These are phyloP conservation scores for Nasonia vitripennis DNA, from an alignment of 1,140 invertebrate species.

Conservation along the genomic window DNA sequence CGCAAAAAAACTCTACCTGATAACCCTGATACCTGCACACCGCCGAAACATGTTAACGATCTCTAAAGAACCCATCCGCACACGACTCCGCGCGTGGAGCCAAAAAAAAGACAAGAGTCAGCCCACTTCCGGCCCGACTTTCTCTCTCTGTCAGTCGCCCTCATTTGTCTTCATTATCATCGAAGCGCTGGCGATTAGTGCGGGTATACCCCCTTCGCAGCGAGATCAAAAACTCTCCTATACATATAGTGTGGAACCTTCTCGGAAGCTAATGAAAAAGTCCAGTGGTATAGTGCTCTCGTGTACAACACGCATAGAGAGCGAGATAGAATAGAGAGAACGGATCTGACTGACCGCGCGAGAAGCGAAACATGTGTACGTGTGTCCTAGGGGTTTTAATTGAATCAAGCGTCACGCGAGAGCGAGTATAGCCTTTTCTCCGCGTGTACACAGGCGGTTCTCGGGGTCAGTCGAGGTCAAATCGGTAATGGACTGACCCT, in stretches of 20 bases:
- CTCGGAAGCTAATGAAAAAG: slow-evolving; percentile 38
- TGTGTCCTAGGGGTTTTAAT: slow-evolving; percentile 65
- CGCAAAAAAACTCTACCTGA: neutral
- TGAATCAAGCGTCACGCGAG: slow-evolving; percentile 70
- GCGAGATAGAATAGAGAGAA: neutral
- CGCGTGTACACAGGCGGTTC: slow-evolving; percentile 59
- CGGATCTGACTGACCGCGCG: slow-evolving; percentile 13
- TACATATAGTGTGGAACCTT: neutral
- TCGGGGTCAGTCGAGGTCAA: slow-evolving; percentile 69
- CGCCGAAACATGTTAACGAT: neutral
- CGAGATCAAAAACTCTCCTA: slow-evolving; percentile 16
- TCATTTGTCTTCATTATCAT: slow-evolving; percentile 47
- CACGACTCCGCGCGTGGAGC: neutral
- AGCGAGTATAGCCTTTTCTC: slow-evolving; percentile 56
- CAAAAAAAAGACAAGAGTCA: neutral
- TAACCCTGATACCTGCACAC: neutral
- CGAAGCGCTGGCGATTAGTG: slow-evolving; percentile 28
- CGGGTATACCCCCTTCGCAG: neutral
- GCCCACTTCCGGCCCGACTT: slow-evolving; percentile 31
- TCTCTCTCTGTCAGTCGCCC: neutral
- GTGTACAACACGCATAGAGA: neutral
- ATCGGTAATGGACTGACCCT: slow-evolving; percentile 67
- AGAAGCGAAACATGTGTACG: slow-evolving; percentile 22
- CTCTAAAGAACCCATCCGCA: neutral
- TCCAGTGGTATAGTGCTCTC: neutral